Evolutionary conservation across 2,797 vertebrate species (phyloP).

Genomic region (Siniperca scherzeri): DNA sequence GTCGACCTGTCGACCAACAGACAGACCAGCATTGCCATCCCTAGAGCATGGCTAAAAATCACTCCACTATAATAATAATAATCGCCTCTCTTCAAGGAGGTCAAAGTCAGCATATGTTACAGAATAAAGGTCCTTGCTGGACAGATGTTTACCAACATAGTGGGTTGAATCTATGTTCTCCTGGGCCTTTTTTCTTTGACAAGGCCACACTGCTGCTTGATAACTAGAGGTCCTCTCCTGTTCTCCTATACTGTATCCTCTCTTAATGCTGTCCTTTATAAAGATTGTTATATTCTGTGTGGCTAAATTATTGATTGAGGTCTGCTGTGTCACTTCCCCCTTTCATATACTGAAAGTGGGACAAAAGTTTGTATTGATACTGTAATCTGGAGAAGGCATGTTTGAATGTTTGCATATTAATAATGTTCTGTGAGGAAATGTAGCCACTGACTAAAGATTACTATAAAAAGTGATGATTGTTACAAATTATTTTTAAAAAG

Average conservation of each 20-base stretch:
- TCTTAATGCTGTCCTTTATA: background rate
- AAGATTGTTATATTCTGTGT: background rate
- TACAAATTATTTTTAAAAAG: background rate
- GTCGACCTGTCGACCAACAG: background rate
- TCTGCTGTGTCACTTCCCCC: background rate
- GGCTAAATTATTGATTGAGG: background rate
- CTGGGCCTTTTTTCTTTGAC: background rate
- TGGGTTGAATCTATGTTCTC: no score
- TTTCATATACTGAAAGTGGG: background rate
- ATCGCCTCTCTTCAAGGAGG: no score
- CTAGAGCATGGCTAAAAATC: no score
- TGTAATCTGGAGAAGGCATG: background rate
- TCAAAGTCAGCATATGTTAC: no score
- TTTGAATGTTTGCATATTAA: conserved; percentile 8
- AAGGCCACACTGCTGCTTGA: background rate
- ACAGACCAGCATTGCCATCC: background rate
- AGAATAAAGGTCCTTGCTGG: no score
- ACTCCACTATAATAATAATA: no score
- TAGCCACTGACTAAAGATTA: background rate
- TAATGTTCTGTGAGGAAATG: background rate
- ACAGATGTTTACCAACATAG: no score
- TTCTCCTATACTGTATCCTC: background rate
- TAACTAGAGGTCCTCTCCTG: background rate
- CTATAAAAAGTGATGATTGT: background rate
- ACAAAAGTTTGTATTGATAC: background rate